A percentile compares a stretch with the other conserved stretches of the same genome.
phyloP scores from a whole-genome alignment of 2,888 invertebrate species.

The Ichneumoninae sp. region DNA sequence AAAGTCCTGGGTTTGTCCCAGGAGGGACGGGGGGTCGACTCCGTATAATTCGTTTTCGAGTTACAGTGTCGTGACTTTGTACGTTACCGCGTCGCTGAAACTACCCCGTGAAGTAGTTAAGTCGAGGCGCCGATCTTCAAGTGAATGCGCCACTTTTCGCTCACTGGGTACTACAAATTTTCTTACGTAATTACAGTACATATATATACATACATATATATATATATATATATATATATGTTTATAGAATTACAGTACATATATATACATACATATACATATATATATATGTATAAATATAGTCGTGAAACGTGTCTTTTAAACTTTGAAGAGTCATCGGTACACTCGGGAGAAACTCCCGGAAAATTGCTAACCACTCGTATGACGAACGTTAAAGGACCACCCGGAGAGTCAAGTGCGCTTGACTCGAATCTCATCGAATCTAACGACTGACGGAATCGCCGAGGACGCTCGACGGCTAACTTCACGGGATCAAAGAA shows the following conservation, averaged over 20 bases:
- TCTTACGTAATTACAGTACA: neutral
- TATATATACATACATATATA: neutral
- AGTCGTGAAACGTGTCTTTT: neutral
- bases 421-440: slow-evolving; percentile 2
- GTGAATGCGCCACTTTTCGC: neutral
- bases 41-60: neutral
- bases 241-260: too few species aligned
- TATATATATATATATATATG: too few species aligned
- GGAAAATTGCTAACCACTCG: slow-evolving; percentile 19
- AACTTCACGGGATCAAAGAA: neutral
- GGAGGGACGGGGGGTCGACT: neutral
- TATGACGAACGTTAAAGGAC: neutral
- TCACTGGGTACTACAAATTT: neutral
- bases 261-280: neutral
- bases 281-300: neutral
- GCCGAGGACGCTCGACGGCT: neutral
- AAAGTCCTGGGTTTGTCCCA: neutral
- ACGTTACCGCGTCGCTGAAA: neutral
- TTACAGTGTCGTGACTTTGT: neutral
- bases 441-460: neutral
- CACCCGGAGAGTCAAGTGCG: neutral
- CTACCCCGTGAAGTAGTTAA: neutral
- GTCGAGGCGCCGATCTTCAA: neutral
- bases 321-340: slow-evolving; percentile 1
- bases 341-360: neutral